Percentiles rank a stretch among this genome's conserved stretches.
Conservation (phyloP, 1,140 invertebrate genomes). For the Aricia agestis region DNA sequence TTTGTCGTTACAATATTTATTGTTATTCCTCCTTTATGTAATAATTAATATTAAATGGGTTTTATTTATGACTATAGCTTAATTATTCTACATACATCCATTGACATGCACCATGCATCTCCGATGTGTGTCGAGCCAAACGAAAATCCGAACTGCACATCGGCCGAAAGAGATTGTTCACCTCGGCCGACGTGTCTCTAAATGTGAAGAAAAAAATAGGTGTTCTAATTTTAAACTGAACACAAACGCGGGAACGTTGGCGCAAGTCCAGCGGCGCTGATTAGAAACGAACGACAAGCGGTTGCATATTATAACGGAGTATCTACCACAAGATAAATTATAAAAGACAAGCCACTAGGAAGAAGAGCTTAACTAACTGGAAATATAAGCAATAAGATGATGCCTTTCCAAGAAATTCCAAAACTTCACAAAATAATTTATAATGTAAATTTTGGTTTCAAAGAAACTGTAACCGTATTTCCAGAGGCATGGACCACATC, state of each 20-base stretch:
- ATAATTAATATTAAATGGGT: not conserved
- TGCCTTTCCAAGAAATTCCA: too few relatives aligned
- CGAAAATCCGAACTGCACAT: conserved; percentile 11
- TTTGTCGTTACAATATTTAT: not conserved
- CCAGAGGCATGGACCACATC: not conserved
- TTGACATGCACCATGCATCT: too few relatives aligned
- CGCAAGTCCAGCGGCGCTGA: conserved; percentile 54
- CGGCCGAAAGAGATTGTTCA: conserved; percentile 60
- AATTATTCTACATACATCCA: too few relatives aligned
- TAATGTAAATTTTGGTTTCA: not conserved
- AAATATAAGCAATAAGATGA: not conserved
- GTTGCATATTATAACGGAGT: conserved; percentile 37
- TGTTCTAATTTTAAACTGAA: conserved; percentile 69
- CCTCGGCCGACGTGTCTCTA: conserved; percentile 51
- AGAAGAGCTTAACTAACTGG: too few relatives aligned
- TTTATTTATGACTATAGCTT: too few relatives aligned
- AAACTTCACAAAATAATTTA: too few relatives aligned
- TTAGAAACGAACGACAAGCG: conserved; percentile 44
- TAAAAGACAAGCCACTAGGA: not conserved
- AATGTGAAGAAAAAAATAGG: conserved; percentile 56
- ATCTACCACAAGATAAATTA: not conserved
- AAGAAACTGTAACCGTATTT: too few relatives aligned
- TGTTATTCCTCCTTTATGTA: not conserved
- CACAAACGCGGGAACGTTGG: conserved; percentile 57
- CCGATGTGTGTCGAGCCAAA: not conserved